A percentile compares a stretch with the other conserved stretches of the same genome.
phyloP scores from a whole-genome alignment of 2,888 invertebrate genomes.

The Drosophila eohydei region DNA sequence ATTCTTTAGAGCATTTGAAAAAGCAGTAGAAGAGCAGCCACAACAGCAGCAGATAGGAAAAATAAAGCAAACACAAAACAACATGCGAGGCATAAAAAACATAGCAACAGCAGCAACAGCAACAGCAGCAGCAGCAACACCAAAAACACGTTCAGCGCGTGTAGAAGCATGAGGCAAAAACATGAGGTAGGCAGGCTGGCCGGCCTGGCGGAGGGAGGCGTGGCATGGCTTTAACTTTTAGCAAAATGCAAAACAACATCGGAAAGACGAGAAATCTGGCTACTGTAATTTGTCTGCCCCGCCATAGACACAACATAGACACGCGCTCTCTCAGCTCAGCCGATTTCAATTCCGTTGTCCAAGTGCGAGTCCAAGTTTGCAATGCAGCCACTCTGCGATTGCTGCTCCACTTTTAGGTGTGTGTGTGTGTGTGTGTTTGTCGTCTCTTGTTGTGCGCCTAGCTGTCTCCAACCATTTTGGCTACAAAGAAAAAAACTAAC shows the following conservation, averaged over 20 bases:
- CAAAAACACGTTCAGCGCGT: conserved; percentile 77
- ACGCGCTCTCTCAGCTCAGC: conserved; percentile 28
- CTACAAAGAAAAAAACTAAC: conserved; percentile 23
- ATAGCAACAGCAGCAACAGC: conserved; percentile 28
- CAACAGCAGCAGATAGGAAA: conserved; percentile 14
- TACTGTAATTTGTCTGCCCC: conserved; percentile 83
- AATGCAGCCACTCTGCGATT: conserved; percentile 9
- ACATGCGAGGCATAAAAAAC: conserved; percentile 64
- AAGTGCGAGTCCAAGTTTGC: conserved; percentile 52
- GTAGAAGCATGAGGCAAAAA: conserved; percentile 52
- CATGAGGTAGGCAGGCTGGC: conserved; percentile 31
- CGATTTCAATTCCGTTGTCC: conserved; percentile 60
- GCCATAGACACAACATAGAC: conserved; percentile 60
- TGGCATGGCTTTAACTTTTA: conserved; percentile 37
- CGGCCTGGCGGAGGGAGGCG: conserved; percentile 12
- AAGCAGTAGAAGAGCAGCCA: conserved; percentile 24
- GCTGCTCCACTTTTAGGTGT: conserved; percentile 66
- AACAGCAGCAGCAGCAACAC: conserved; percentile 33
- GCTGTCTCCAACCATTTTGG: conserved; percentile 40
- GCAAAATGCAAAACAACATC: conserved; percentile 79
- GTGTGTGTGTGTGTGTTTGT: conserved; percentile 16
- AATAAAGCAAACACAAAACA: conserved; percentile 42
- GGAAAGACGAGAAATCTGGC: conserved; percentile 82
- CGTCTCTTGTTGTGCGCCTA: conserved; percentile 45
- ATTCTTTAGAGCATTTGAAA: conserved; percentile 75